These are phyloP conservation scores for Odobenus rosmarus DNA, from an alignment of 2,113 vertebrate species.

Conservation along the genomic window DNA sequence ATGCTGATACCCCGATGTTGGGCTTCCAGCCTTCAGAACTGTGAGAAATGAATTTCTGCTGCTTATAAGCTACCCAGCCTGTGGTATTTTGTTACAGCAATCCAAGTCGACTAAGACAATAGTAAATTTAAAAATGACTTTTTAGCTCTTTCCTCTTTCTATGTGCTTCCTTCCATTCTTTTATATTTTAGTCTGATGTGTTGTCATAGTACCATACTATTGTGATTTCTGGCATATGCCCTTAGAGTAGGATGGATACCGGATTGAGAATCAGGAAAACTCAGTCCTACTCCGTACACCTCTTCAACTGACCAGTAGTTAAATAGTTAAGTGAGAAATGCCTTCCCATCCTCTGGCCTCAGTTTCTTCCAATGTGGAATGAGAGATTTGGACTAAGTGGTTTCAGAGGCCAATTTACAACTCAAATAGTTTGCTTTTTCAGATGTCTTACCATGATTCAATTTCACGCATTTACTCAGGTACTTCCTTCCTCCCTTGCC, in stretches of 20 bases:
- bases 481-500: not conserved
- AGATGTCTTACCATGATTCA: constrained; percentile 1
- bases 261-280: not conserved
- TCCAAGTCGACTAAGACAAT: not conserved
- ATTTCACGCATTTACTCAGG: not conserved
- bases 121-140: not conserved
- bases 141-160: not conserved
- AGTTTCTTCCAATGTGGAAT: not conserved
- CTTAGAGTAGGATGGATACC: not conserved
- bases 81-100: not conserved
- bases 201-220: not conserved
- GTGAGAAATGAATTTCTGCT: not conserved
- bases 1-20: not conserved
- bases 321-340: not conserved
- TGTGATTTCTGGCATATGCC: not conserved
- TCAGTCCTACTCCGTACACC: not conserved
- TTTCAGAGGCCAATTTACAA: constrained; percentile 15
- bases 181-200: not conserved
- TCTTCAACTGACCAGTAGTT: not conserved
- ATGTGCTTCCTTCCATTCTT: not conserved
- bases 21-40: not conserved
- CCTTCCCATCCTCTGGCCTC: not conserved
- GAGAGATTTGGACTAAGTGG: not conserved
- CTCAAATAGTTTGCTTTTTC: not conserved
- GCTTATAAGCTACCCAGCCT: not conserved